Percentiles rank a stretch among this genome's conserved stretches.
These are phyloP conservation scores for Acleris cristana DNA, from an alignment of 2,888 invertebrate species.

Conservation along the genomic window DNA sequence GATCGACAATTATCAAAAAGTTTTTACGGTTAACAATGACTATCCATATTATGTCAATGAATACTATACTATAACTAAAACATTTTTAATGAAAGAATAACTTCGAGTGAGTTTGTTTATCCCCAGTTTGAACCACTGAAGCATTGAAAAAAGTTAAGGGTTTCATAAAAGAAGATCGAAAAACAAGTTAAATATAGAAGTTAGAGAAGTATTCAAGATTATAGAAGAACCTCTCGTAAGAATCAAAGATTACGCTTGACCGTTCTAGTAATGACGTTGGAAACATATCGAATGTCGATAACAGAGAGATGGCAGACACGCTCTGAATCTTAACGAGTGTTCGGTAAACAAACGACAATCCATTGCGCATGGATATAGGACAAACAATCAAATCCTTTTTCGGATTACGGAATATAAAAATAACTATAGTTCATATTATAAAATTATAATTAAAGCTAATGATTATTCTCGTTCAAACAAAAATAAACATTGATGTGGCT, in stretches of 20 bases:
- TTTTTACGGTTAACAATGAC: too few species aligned
- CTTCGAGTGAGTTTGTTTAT: too few species aligned
- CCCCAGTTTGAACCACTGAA: too few species aligned
- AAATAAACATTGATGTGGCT: constrained; percentile 1
- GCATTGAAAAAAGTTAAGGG: too few species aligned
- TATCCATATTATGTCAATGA: too few species aligned
- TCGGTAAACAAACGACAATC: constrained; percentile 8
- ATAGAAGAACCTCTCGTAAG: not conserved
- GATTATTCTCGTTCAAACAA: not conserved
- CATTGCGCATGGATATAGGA: constrained; percentile 15
- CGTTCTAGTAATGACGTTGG: constrained; percentile 6
- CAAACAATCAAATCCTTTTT: not conserved
- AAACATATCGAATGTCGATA: constrained; percentile 25
- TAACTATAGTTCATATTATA: not conserved
- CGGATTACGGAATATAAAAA: too few species aligned
- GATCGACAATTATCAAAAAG: too few species aligned
- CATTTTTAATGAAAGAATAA: too few species aligned
- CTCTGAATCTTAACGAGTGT: constrained; percentile 27
- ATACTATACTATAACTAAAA: too few species aligned
- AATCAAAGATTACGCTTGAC: constrained; percentile 10
- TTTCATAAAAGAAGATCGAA: too few species aligned
- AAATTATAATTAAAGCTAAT: not conserved
- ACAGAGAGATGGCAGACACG: constrained; percentile 24
- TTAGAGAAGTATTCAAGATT: not conserved
- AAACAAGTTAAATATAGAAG: too few species aligned